Evolutionary conservation across 2,888 invertebrate species (phyloP), one percentile per base, ranked within the genome.

Genomic region (Drosophila monieri): DNA sequence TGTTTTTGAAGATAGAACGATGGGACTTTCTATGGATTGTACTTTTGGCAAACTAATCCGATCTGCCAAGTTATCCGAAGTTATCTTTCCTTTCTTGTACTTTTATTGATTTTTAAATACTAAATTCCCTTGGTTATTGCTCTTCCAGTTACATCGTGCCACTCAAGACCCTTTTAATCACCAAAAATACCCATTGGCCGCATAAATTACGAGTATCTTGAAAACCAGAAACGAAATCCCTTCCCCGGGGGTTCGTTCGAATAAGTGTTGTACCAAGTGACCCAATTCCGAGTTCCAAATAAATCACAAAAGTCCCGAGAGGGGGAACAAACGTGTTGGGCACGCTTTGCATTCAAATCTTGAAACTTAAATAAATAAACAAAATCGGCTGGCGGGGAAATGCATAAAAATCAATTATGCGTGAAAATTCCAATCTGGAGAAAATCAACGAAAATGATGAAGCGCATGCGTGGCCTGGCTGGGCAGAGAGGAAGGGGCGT

Each of bases 361-460:
- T 18, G 10, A 18, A 18, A 18, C 8, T 15, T 10, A 62, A 86
- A 81, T 72, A 65, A 53, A 21, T 67, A 48, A 54, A 66, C 43
- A 54, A 15, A 49, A 10, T 23, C 47, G 12, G 44, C 9, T 8
- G 44, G 14, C 18, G 8, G 18, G 23, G 39, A 73, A 80, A 47
- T 84, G 85, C 85, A 74, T 78, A 47, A 73, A 83, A 85, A 87
- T 87, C 88, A 83, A 83, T 83, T 83, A 85, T 77, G 83, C 88
- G 78, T 87, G 85, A 88, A 81, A 85, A 87, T 66, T 72, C 44
- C 72, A 83, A 52, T 44, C 51, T 39, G 61, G 48, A 47, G 51
- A 51, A 76, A 72, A 62, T 66, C 30, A 59, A 44, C 10, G 37
- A 35, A 53, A 61, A 35, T n/a, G 35, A 35, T 35, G n/a, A 35